Percentiles rank a stretch among this genome's conserved stretches.
Conservation (phyloP, 2,797 vertebrate genomes). For the Iguana delicatissima region DNA sequence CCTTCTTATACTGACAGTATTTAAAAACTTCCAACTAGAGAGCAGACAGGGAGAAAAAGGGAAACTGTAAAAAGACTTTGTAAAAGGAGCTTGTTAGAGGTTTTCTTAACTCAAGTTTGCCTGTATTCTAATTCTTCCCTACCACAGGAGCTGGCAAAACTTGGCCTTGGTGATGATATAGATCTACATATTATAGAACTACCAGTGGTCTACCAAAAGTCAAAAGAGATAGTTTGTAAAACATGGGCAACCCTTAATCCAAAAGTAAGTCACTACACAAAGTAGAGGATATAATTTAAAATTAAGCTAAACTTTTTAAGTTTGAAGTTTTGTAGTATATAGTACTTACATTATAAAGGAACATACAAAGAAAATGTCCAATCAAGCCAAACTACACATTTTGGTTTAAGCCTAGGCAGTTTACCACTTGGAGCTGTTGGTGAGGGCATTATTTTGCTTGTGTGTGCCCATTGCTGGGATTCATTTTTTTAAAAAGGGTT, state of each 20-base stretch:
- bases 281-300: not conserved
- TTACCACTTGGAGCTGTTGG: too few relatives aligned
- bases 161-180: conserved; percentile 78
- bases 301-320: not conserved
- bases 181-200: conserved; percentile 80
- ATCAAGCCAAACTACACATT: not conserved
- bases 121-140: conserved; percentile 22
- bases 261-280: conserved; percentile 77
- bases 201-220: conserved; percentile 85
- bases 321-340: not conserved
- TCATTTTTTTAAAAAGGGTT: not conserved
- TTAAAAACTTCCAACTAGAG: too few relatives aligned
- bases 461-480: not conserved
- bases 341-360: not conserved
- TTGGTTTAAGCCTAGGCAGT: not conserved
- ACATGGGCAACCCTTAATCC: conserved; percentile 86
- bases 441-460: not conserved
- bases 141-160: conserved; percentile 80
- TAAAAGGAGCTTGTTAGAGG: too few relatives aligned
- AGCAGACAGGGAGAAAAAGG: too few relatives aligned
- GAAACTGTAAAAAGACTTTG: too few relatives aligned
- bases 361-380: too few relatives aligned
- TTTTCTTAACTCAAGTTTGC: too few relatives aligned
- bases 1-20: too few relatives aligned
- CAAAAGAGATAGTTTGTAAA: conserved; percentile 76